Evolutionary conservation across 2,797 vertebrate genomes (phyloP).

Genomic region (Gallinago solitaria): DNA sequence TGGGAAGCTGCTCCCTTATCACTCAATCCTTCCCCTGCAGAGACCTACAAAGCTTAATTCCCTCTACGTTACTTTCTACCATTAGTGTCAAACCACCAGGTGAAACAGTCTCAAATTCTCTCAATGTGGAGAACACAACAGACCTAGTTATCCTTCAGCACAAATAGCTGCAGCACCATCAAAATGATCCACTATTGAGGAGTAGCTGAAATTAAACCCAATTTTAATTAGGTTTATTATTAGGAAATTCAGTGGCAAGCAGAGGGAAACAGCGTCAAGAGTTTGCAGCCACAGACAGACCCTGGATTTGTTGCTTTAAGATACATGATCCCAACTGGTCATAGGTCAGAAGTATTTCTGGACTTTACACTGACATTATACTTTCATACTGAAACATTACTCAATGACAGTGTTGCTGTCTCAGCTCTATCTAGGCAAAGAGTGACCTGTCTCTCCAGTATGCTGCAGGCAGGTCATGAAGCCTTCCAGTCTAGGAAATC

Average conservation of each 20-base stretch:
- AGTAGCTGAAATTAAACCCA: not conserved
- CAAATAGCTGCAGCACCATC: not conserved
- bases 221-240: not conserved
- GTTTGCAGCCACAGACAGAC: not conserved
- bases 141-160: not conserved
- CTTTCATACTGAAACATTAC: conserved; percentile 15
- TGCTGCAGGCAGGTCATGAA: not conserved
- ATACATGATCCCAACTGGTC: conserved; percentile 34
- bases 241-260: not conserved
- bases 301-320: conserved; percentile 37
- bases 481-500: not conserved
- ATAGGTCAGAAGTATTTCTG: conserved; percentile 65
- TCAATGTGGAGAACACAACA: not conserved
- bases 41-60: not conserved
- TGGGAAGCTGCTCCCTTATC: not conserved
- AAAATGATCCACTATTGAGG: not conserved
- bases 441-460: not conserved
- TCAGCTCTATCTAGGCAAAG: conserved; percentile 23
- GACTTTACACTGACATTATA: conserved; percentile 58
- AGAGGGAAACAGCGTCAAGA: not conserved
- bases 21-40: not conserved
- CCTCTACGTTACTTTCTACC: not conserved
- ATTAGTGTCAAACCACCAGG: not conserved
- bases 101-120: not conserved
- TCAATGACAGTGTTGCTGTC: not conserved